Conservation (phyloP, 2,113 vertebrate genomes). For the Cettia cetti region DNA sequence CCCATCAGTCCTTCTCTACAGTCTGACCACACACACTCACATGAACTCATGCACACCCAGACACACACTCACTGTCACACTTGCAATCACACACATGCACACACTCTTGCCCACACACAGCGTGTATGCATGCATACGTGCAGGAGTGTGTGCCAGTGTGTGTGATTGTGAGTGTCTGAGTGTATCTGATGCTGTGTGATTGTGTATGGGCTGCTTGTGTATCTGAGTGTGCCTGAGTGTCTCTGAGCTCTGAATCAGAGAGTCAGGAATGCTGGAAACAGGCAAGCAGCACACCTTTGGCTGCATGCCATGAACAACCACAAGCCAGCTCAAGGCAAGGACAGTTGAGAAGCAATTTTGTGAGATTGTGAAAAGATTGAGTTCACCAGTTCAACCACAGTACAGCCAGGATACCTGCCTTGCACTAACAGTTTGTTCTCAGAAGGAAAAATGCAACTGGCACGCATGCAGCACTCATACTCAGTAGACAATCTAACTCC, state of each 20-base stretch:
- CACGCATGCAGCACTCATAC: not conserved
- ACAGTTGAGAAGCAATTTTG: not conserved
- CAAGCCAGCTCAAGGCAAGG: not conserved
- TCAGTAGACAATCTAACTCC: not conserved
- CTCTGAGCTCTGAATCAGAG: not conserved
- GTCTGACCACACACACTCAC: not conserved
- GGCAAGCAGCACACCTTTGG: not conserved
- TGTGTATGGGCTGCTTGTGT: no score
- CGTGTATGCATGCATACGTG: no score
- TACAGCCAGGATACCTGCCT: not conserved
- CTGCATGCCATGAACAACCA: not conserved
- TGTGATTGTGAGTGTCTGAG: not conserved
- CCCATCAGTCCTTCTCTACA: not conserved
- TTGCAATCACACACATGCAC: not conserved
- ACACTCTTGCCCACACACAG: no score
- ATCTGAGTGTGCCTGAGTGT: not conserved
- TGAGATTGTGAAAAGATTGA: not conserved
- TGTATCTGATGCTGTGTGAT: no score
- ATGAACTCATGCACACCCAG: not conserved
- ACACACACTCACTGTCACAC: not conserved
- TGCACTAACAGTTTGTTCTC: not conserved
- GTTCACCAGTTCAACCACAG: not conserved
- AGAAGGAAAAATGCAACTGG: not conserved
- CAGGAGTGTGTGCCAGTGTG: no score
- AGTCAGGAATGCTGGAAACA: not conserved